These are phyloP conservation scores for Scaptomyza reducta DNA, from an alignment of 2,888 invertebrate genomes.

Conservation along the genomic window DNA sequence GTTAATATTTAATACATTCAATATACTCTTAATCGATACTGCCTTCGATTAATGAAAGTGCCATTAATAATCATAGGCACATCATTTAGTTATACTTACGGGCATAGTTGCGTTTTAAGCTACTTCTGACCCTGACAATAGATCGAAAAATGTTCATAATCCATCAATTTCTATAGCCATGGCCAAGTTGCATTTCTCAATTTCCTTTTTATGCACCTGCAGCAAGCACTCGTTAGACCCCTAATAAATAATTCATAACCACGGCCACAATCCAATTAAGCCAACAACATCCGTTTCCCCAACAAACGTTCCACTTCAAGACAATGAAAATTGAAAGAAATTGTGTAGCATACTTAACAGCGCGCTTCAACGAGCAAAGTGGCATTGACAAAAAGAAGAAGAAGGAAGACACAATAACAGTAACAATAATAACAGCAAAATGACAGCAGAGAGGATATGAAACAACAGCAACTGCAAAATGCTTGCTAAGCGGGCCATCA, in stretches of 20 bases:
- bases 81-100: background rate
- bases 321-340: constrained; percentile 55
- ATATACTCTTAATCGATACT: background rate
- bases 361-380: constrained; percentile 54
- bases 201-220: constrained; percentile 7
- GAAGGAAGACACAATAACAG: constrained; percentile 27
- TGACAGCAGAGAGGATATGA: constrained; percentile 8
- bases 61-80: background rate
- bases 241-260: background rate
- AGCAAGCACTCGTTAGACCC: constrained; percentile 3
- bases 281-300: too few species aligned
- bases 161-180: constrained; percentile 1
- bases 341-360: constrained; percentile 73
- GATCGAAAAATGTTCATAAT: background rate
- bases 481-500: constrained; percentile 25
- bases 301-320: constrained; percentile 12
- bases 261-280: background rate
- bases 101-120: background rate
- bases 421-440: constrained; percentile 29
- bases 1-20: too few species aligned
- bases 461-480: constrained; percentile 22
- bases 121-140: background rate
- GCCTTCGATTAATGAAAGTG: background rate
- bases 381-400: constrained; percentile 63
- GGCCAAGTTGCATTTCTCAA: constrained; percentile 20